Percentiles rank a stretch among this genome's conserved stretches.
These are phyloP conservation scores for Champsocephalus gunnari DNA, from an alignment of 2,797 vertebrate species.

Conservation along the genomic window DNA sequence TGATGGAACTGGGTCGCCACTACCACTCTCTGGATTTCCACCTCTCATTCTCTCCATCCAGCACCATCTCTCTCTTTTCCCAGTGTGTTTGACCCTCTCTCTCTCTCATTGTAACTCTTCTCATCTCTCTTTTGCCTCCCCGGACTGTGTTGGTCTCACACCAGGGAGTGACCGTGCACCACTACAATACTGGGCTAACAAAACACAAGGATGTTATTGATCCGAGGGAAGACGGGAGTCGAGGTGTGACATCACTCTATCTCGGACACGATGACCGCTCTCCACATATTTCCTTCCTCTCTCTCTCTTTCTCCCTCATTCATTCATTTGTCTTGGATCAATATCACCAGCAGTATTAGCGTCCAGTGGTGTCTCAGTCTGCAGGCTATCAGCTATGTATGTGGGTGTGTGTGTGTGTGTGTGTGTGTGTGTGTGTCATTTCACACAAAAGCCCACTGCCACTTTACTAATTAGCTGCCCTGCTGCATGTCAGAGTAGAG, in stretches of 20 bases:
- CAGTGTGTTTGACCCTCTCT: neutral
- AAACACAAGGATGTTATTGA: conserved; percentile 74
- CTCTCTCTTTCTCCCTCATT: conserved; percentile 34
- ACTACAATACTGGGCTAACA: conserved; percentile 42
- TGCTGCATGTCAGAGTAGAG: conserved; percentile 57
- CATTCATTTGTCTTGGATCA: conserved; percentile 67
- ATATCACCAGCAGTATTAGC: conserved; percentile 57
- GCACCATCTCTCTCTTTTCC: conserved; percentile 16
- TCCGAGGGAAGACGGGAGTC: conserved; percentile 50
- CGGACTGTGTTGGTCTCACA: conserved; percentile 31
- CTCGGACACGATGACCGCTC: conserved; percentile 57
- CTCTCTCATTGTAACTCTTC: conserved; percentile 4
- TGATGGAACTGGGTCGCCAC: conserved; percentile 89
- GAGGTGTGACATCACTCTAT: conserved; percentile 65
- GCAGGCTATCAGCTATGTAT: conserved; percentile 29
- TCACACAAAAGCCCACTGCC: conserved; percentile 50
- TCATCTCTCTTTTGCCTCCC: neutral
- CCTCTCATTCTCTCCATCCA: conserved; percentile 53
- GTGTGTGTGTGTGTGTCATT: conserved; percentile 31
- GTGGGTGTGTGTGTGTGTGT: neutral
- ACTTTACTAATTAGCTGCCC: conserved; percentile 71
- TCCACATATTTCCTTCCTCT: conserved; percentile 42
- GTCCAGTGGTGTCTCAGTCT: conserved; percentile 54
- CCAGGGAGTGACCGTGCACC: conserved; percentile 71
- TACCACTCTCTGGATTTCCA: conserved; percentile 48